Evolutionary conservation across 1,140 invertebrate species (phyloP).

Genomic region (Lepidurus couesii): DNA sequence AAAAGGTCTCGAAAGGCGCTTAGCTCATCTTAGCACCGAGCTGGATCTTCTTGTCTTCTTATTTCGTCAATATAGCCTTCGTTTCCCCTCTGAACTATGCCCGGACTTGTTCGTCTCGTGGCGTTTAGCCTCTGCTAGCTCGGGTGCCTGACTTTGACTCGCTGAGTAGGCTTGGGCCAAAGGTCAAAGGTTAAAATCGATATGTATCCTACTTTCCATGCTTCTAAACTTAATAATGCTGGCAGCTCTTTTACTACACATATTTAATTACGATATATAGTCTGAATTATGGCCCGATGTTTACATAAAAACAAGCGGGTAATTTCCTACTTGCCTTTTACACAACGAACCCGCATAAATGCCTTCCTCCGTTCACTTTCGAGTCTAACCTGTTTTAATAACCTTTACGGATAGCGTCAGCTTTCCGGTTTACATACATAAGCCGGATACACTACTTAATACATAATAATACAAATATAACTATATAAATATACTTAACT

Average conservation of each 20-base stretch:
- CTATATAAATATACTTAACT: too few relatives aligned
- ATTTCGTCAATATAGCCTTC: constrained; percentile 15
- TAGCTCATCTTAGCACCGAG: constrained; percentile 18
- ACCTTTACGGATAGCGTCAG: not conserved
- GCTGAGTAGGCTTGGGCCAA: not conserved
- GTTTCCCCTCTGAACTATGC: not conserved
- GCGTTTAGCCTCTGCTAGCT: not conserved
- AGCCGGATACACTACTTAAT: not conserved
- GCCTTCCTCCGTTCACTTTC: not conserved
- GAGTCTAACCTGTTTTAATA: not conserved
- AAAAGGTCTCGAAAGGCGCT: not conserved
- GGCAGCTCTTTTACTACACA: not conserved
- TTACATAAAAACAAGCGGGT: not conserved
- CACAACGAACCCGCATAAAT: not conserved
- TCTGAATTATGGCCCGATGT: not conserved
- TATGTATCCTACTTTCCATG: not conserved
- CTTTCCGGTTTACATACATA: not conserved
- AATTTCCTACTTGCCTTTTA: not conserved
- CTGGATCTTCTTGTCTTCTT: not conserved
- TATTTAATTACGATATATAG: not conserved
- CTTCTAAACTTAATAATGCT: not conserved
- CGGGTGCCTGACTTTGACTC: not conserved
- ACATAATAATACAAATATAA: too few relatives aligned
- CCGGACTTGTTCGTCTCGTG: not conserved
- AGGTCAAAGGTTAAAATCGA: constrained; percentile 8